Percentiles rank a stretch among this genome's conserved stretches.
Conservation (phyloP, 2,113 vertebrate genomes). For the Stictonetta naevosa region DNA sequence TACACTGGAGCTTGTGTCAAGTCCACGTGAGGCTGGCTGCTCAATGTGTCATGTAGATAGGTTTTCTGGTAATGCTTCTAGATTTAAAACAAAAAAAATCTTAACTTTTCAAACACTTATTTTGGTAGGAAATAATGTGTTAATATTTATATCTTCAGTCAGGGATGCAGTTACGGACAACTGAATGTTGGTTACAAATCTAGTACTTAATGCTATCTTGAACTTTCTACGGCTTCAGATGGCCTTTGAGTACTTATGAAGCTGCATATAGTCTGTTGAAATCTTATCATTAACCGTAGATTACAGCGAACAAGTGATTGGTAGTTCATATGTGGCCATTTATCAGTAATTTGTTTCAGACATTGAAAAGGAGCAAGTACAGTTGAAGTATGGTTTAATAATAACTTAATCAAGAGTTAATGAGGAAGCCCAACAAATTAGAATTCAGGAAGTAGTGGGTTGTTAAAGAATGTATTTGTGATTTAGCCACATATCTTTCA, state of each 20-base stretch:
- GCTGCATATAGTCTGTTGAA: background rate
- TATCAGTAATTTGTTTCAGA: background rate
- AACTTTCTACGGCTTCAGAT: background rate
- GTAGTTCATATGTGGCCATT: background rate
- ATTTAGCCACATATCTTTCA: background rate
- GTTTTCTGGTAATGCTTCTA: constrained; percentile 64
- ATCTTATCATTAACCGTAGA: background rate
- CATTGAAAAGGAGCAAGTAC: background rate
- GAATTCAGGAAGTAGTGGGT: background rate
- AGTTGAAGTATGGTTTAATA: background rate
- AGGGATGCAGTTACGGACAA: background rate
- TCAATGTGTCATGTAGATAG: constrained; percentile 65
- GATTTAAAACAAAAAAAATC: constrained; percentile 21
- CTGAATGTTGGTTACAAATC: background rate
- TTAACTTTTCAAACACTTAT: background rate
- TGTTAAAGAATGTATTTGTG: background rate
- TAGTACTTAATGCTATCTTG: background rate
- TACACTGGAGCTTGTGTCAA: constrained; percentile 65
- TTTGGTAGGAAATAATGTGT: background rate
- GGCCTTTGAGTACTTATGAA: background rate
- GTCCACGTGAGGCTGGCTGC: constrained; percentile 76
- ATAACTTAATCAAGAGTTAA: background rate
- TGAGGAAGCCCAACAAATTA: background rate
- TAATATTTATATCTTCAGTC: background rate
- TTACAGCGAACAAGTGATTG: constrained; percentile 24